Base-by-base conservation (phyloP, 2,888 invertebrate genomes). In the Mythimna lalbum region DNA sequence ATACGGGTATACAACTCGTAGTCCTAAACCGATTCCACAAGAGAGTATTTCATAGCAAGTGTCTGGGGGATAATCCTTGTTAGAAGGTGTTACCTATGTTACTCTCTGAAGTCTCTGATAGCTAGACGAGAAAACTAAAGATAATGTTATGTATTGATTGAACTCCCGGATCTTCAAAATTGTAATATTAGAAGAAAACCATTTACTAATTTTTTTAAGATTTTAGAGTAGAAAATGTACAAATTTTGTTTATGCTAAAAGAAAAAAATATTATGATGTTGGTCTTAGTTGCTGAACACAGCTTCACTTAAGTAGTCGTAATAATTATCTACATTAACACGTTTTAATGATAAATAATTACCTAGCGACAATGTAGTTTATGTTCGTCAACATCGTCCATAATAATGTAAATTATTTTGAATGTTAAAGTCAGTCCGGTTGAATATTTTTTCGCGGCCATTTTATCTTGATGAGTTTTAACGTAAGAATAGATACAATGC, bases 301-400 rank as follows among this genome's bases (percentile, higher is more conserved):
- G 14, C 21, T 55, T 31, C n/a, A 21, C 43, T 19, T 4, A 12
- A 36, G 33, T 12, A 50, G 39, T n/a, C 50, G 5, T 21, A 7
- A 21, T 47, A 33, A 57, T 67, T 43, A 59, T 75, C 50, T 59
- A 27, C 33, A 43, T 43, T 65, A 36, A 14, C 56, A 57, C 33
- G 33, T 72, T 64, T 12, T 33, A 56, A 50, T 52, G 36, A 14
- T 72, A 31, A 49, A 66, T 75, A 66, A 75, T 57, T 33, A 74
- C 49, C 21, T n/a, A 21, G 7, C 53, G 64, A 33, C 49, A 43
- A 21, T 53, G 47, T 47, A 21, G 12, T 39, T 23, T 55, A 12
- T 52, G 23, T 56, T 64, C 49, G 43, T 65, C 43, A 43, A 74
- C 74, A 21, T 39, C 23, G 27, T 49, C 10, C 31, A n/a, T 27